These are phyloP conservation scores for Coranthus polyacanthus DNA, from an alignment of 2,797 vertebrate genomes.

Conservation along the genomic window DNA sequence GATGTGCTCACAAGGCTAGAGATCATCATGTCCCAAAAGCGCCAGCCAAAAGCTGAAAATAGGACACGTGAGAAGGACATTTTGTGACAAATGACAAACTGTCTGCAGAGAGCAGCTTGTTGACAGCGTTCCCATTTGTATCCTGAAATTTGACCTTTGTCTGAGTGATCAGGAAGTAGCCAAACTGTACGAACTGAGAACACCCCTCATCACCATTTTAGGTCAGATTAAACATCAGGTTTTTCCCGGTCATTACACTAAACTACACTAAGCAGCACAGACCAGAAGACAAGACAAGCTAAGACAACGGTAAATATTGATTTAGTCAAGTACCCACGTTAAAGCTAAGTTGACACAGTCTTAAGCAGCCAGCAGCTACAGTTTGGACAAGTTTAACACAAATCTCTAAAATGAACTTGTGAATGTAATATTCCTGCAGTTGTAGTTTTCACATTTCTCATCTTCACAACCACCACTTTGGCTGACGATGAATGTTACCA, in stretches of 20 bases:
- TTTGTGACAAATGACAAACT: background rate
- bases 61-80: conserved; percentile 5
- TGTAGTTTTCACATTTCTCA: background rate
- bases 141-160: background rate
- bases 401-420: no score
- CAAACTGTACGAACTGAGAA: background rate
- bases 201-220: background rate
- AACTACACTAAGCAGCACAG: background rate
- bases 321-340: background rate
- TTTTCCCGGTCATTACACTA: background rate
- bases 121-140: background rate
- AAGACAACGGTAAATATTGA: background rate
- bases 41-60: background rate
- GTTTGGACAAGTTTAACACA: no score
- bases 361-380: background rate
- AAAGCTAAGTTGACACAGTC: background rate
- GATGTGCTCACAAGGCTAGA: conserved; percentile 9
- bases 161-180: conserved; percentile 1
- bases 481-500: conserved; percentile 49
- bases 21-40: conserved; percentile 1
- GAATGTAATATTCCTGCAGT: background rate
- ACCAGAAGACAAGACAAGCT: background rate
- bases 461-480: background rate
- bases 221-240: background rate
- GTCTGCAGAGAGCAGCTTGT: background rate